Evolutionary conservation across 2,797 vertebrate species (phyloP).

Genomic region (Cossypha dichroa): DNA sequence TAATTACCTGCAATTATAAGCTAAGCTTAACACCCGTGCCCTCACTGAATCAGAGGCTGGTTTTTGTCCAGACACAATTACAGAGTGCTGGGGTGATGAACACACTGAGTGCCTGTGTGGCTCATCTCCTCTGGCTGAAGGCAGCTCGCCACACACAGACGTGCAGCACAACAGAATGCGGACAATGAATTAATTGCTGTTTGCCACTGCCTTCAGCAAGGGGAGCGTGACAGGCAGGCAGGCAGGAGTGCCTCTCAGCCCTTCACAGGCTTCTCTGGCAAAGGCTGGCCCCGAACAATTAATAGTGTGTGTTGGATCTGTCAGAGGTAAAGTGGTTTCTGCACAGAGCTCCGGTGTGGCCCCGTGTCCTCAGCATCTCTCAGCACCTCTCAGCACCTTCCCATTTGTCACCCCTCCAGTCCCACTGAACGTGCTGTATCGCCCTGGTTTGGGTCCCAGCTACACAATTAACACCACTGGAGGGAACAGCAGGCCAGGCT

Average conservation of each 20-base stretch:
- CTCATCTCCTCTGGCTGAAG: conserved; percentile 13
- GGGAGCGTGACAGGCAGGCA: conserved; percentile 17
- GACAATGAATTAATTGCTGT: conserved; percentile 43
- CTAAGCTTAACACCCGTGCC: neutral
- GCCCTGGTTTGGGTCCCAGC: neutral
- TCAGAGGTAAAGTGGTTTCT: conserved; percentile 45
- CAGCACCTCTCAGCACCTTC: neutral
- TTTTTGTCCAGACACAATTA: neutral
- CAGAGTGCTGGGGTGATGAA: neutral
- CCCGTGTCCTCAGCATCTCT: neutral
- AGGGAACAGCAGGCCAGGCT: neutral
- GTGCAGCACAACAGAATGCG: neutral
- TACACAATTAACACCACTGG: neutral
- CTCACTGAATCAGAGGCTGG: neutral
- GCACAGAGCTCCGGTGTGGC: neutral
- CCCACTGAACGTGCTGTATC: neutral
- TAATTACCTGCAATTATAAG: conserved; percentile 6
- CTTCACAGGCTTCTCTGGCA: neutral
- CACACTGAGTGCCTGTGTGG: neutral
- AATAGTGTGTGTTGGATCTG: neutral
- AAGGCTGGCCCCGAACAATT: conserved; percentile 11
- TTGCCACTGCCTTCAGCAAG: neutral
- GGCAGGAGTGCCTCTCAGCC: neutral
- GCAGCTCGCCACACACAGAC: neutral
- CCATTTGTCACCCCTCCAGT: conserved; percentile 17